phyloP scores from a whole-genome alignment of 1,140 invertebrate genomes.

The Orchestia grillus region DNA sequence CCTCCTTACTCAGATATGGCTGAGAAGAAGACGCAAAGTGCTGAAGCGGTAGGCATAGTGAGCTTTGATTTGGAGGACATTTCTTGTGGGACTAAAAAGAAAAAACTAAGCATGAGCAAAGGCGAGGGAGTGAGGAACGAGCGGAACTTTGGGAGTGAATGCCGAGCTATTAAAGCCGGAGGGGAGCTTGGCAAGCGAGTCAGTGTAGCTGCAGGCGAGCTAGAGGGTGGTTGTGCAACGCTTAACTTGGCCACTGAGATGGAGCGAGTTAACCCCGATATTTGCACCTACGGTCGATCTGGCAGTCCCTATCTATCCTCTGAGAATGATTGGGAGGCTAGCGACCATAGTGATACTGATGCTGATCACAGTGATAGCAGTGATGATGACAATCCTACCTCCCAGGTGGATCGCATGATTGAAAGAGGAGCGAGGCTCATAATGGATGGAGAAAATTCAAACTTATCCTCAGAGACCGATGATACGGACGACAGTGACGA shows the following conservation, averaged over 20 bases:
- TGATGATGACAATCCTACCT: constrained; percentile 68
- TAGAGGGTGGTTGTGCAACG: constrained; percentile 57
- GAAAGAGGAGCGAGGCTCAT: constrained; percentile 64
- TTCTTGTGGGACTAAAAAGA: constrained; percentile 59
- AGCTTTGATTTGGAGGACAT: constrained; percentile 55
- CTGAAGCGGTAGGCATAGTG: constrained; percentile 1
- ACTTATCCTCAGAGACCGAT: constrained; percentile 65
- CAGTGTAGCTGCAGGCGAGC: constrained; percentile 46
- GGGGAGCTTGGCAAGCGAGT: constrained; percentile 54
- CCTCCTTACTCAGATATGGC: constrained; percentile 27
- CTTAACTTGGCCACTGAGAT: constrained; percentile 58
- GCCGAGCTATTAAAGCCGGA: constrained; percentile 56
- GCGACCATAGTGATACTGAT: constrained; percentile 65
- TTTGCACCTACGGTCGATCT: constrained; percentile 51
- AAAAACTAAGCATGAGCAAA: constrained; percentile 55
- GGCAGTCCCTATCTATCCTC: constrained; percentile 57
- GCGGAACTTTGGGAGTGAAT: constrained; percentile 45
- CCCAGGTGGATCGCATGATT: constrained; percentile 67
- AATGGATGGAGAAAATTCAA: constrained; percentile 68
- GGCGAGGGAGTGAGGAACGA: constrained; percentile 46
- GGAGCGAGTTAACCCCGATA: constrained; percentile 49
- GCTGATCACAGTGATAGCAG: constrained; percentile 66
- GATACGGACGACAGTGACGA: constrained; percentile 61
- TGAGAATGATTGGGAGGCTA: constrained; percentile 66
- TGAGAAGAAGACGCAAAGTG: constrained; percentile 32